Evolutionary conservation across 2,797 vertebrate species (phyloP).

Genomic region (Galagoides demidoff): DNA sequence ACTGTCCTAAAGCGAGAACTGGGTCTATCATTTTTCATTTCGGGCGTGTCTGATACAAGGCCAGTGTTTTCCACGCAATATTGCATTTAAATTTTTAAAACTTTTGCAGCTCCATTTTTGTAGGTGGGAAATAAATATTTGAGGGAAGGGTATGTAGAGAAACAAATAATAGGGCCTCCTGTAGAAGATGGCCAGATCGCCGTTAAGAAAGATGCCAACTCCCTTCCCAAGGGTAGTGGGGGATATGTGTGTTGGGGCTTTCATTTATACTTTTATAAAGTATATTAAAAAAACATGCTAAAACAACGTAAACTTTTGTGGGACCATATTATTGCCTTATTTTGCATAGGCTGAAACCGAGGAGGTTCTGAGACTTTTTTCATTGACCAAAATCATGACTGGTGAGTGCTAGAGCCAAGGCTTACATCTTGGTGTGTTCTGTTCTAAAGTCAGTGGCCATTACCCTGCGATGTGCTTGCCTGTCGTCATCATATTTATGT

Average conservation of each 20-base stretch:
- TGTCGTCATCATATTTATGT: not conserved
- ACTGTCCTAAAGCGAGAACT: not conserved
- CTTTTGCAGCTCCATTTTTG: not conserved
- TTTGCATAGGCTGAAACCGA: not conserved
- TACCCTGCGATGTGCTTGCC: rapidly evolving
- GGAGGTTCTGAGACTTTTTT: not conserved
- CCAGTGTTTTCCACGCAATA: not conserved
- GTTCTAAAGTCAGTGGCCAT: not conserved
- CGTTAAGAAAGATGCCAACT: too few relatives aligned
- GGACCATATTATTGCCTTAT: not conserved
- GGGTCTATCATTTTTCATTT: not conserved
- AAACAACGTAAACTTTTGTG: not conserved
- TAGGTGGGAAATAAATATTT: too few relatives aligned
- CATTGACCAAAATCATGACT: not conserved
- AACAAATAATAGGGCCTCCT: too few relatives aligned
- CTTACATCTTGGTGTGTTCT: not conserved
- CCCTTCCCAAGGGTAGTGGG: too few relatives aligned
- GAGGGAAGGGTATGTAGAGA: too few relatives aligned
- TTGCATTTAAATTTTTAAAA: not conserved
- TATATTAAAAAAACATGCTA: too few relatives aligned
- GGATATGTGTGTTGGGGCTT: too few relatives aligned
- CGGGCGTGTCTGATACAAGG: not conserved
- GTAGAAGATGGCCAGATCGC: too few relatives aligned
- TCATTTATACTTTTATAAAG: too few relatives aligned
- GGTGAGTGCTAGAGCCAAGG: not conserved